phyloP scores from a whole-genome alignment of 2,888 invertebrate species.

The Bruchidius siliquastri region DNA sequence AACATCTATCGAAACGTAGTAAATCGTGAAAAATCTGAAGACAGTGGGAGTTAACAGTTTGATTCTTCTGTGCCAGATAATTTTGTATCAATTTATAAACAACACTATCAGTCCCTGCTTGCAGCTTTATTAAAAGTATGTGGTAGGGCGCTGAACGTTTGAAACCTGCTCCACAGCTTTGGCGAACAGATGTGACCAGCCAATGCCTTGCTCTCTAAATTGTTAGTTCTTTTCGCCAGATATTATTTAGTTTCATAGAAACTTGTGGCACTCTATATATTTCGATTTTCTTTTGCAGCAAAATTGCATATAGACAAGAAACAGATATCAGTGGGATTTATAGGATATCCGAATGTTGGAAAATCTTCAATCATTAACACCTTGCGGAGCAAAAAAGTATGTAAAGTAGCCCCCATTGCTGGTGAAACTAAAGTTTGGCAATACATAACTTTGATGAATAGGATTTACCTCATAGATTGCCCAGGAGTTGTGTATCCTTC shows the following conservation, averaged over 20 bases:
- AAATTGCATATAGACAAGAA: constrained; percentile 95
- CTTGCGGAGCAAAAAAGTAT: constrained; percentile 92
- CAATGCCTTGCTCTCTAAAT: too few relatives aligned
- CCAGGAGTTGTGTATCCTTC: constrained; percentile 98
- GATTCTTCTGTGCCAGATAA: too few relatives aligned
- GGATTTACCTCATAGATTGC: constrained; percentile 97
- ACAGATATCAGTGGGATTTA: constrained; percentile 97
- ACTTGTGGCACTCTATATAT: not conserved
- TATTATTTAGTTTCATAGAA: not conserved
- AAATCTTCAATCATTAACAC: constrained; percentile 99
- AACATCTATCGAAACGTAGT: too few relatives aligned
- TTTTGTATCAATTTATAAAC: too few relatives aligned
- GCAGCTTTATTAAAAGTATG: too few relatives aligned
- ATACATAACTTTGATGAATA: constrained; percentile 95
- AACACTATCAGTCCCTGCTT: too few relatives aligned
- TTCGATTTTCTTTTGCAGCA: constrained; percentile 25
- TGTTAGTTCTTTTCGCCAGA: too few relatives aligned
- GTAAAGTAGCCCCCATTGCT: constrained; percentile 97
- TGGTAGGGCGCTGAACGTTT: too few relatives aligned
- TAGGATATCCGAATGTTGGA: constrained; percentile 98
- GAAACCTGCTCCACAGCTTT: too few relatives aligned
- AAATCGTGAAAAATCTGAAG: too few relatives aligned
- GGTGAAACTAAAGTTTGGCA: constrained; percentile 99
- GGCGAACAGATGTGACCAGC: too few relatives aligned
- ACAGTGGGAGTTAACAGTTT: too few relatives aligned